Evolutionary conservation across 2,113 vertebrate species (phyloP).

Genomic region (Lagopus muta): DNA sequence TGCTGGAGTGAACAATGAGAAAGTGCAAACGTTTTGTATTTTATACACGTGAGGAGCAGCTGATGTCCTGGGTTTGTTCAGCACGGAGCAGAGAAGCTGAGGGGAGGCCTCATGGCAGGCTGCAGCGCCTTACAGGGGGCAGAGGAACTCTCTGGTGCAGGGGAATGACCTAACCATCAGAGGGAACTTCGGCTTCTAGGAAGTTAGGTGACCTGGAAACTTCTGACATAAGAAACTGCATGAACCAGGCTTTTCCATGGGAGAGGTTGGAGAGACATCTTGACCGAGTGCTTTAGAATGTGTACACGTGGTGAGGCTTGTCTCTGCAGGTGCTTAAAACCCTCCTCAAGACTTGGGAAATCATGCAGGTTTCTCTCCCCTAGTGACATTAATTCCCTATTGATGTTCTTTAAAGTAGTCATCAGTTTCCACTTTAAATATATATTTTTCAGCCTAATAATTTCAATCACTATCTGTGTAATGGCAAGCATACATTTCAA

Average conservation of each 20-base stretch:
- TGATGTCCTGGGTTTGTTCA: neutral
- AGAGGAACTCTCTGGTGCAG: neutral
- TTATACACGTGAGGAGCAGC: neutral
- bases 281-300: neutral
- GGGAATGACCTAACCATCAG: neutral
- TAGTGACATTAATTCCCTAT: neutral
- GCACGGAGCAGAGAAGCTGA: neutral
- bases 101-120: neutral
- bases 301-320: neutral
- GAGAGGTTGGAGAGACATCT: neutral
- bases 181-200: neutral
- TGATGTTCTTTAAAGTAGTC: neutral
- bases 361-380: neutral
- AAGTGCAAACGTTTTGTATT: neutral
- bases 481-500: neutral
- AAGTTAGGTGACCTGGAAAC: neutral
- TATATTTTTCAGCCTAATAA: neutral
- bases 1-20: neutral
- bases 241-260: neutral
- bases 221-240: neutral
- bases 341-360: neutral
- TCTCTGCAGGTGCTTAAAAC: neutral
- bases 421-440: neutral
- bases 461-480: neutral
- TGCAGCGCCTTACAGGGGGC: neutral